Percentiles rank a stretch among this genome's conserved stretches.
phyloP scores from a whole-genome alignment of 2,113 vertebrate genomes.

The Acinonyx jubatus region DNA sequence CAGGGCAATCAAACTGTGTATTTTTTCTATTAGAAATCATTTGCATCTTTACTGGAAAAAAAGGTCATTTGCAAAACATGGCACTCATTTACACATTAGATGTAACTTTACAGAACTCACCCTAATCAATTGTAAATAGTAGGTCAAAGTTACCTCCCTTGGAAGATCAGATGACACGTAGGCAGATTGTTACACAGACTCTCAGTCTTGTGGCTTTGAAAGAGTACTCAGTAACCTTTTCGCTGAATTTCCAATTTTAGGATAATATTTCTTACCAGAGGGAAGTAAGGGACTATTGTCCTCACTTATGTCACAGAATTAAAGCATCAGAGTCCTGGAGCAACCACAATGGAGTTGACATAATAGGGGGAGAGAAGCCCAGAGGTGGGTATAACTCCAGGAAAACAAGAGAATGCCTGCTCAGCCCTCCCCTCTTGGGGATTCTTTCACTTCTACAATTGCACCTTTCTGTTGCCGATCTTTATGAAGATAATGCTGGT shows the following conservation, averaged over 20 bases:
- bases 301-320: background rate
- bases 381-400: background rate
- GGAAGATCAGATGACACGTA: background rate
- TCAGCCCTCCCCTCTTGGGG: background rate
- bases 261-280: background rate
- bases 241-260: slow-evolving; percentile 16
- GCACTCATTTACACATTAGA: background rate
- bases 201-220: slow-evolving; percentile 31
- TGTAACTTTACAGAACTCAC: background rate
- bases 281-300: background rate
- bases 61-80: slow-evolving; percentile 2
- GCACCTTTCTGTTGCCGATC: background rate
- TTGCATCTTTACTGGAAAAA: background rate
- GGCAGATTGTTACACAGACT: background rate
- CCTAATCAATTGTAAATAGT: background rate
- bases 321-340: background rate
- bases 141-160: background rate
- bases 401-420: background rate
- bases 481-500: background rate
- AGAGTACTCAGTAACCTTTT: background rate
- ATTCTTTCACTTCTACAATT: background rate
- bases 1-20: background rate
- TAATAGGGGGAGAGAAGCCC: background rate
- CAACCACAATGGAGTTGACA: no score
- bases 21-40: background rate